Evolutionary conservation across 1,140 invertebrate genomes (phyloP).

Genomic region (Ylistrum balloti): DNA sequence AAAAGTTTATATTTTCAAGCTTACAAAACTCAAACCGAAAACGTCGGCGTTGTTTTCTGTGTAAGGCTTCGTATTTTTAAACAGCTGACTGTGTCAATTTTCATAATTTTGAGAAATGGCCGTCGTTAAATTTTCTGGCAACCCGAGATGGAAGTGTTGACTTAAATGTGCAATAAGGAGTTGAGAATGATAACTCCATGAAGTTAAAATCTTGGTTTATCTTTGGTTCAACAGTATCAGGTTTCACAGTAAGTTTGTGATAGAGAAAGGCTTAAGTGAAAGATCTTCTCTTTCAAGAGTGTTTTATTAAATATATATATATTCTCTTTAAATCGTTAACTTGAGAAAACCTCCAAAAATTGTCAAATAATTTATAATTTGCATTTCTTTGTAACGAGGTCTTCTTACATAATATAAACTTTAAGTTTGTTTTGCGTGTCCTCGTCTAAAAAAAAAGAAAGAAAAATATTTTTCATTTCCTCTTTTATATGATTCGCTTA

Average conservation of each 20-base stretch:
- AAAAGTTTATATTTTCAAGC: no score
- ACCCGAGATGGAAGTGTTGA: background rate
- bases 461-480: no score
- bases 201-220: background rate
- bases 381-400: no score
- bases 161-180: background rate
- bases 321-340: background rate
- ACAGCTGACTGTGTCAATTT: constrained; percentile 31
- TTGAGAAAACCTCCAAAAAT: background rate
- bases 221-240: background rate
- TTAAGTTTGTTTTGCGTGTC: no score
- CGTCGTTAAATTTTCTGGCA: constrained; percentile 24
- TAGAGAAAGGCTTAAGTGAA: background rate
- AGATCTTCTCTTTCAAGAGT: background rate
- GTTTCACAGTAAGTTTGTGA: background rate
- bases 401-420: no score
- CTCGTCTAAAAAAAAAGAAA: no score
- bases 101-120: constrained; percentile 39
- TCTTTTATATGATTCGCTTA: no score
- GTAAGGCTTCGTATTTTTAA: background rate
- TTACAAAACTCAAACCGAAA: background rate
- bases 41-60: background rate
- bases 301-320: background rate
- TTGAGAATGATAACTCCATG: background rate
- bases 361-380: no score